Percentiles rank a stretch among this genome's conserved stretches.
These are phyloP conservation scores for Picathartes gymnocephalus DNA, from an alignment of 2,113 vertebrate genomes.

Conservation along the genomic window DNA sequence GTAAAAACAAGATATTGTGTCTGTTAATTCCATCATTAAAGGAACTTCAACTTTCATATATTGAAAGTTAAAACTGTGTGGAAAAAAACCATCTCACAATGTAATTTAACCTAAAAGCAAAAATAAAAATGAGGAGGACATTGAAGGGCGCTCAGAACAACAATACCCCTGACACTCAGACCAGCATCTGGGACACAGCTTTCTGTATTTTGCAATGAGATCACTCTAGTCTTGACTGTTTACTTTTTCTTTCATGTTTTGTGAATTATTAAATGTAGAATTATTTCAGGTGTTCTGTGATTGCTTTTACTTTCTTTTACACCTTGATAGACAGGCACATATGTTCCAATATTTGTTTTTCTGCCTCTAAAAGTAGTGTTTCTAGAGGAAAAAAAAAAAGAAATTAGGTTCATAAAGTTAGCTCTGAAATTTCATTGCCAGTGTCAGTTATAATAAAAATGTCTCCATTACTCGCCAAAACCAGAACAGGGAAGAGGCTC, in stretches of 20 bases:
- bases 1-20: not conserved
- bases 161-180: not conserved
- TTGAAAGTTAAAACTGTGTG: not conserved
- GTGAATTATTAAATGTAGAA: not conserved
- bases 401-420: not conserved
- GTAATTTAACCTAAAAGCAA: not conserved
- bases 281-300: not conserved
- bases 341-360: not conserved
- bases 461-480: not conserved
- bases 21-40: not conserved
- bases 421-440: constrained; percentile 7
- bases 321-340: not conserved
- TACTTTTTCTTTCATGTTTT: not conserved
- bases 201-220: not conserved
- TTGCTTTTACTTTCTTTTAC: not conserved
- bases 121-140: not conserved
- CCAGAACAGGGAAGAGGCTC: not conserved
- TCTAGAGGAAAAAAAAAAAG: not conserved
- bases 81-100: not conserved
- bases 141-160: not conserved
- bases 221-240: not conserved
- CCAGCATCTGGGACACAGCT: not conserved
- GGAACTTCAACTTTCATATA: not conserved
- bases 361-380: not conserved
- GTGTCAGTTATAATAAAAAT: not conserved